phyloP scores from a whole-genome alignment of 1,140 invertebrate species.

The Brachionus plicatilis region DNA sequence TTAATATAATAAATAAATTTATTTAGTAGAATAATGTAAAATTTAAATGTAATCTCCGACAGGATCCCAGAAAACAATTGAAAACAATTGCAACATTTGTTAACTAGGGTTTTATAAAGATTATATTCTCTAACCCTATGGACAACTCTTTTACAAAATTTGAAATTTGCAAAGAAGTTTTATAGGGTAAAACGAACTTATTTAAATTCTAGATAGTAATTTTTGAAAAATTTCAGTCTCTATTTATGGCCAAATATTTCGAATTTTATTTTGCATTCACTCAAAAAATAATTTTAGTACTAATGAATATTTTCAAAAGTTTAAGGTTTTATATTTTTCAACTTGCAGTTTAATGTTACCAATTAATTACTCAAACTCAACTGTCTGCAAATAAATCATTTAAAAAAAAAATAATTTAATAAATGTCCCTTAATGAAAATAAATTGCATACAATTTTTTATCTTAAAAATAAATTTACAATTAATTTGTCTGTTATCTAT shows the following conservation, averaged over 20 bases:
- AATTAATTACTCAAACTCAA: not conserved
- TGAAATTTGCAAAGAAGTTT: not conserved
- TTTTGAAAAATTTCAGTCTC: not conserved
- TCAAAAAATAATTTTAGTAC: not conserved
- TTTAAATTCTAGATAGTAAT: not conserved
- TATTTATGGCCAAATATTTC: not conserved
- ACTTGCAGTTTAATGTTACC: not conserved
- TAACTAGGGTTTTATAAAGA: conserved; percentile 41
- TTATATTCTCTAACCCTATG: conserved; percentile 32
- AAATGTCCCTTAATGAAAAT: no score
- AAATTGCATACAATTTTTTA: no score
- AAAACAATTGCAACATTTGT: conserved; percentile 36
- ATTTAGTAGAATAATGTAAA: not conserved
- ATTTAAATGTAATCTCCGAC: conserved; percentile 17
- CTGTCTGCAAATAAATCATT: not conserved
- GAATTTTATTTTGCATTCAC: not conserved
- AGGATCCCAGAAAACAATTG: conserved; percentile 35
- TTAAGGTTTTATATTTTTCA: not conserved
- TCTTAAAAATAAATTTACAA: no score
- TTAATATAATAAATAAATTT: no score
- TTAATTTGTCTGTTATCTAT: not conserved
- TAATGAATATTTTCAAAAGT: not conserved
- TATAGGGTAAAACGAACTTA: not conserved
- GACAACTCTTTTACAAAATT: conserved; percentile 38
- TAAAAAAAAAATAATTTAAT: not conserved